Evolutionary conservation across 2,113 vertebrate genomes (phyloP).

Genomic region (Tetrao urogallus): DNA sequence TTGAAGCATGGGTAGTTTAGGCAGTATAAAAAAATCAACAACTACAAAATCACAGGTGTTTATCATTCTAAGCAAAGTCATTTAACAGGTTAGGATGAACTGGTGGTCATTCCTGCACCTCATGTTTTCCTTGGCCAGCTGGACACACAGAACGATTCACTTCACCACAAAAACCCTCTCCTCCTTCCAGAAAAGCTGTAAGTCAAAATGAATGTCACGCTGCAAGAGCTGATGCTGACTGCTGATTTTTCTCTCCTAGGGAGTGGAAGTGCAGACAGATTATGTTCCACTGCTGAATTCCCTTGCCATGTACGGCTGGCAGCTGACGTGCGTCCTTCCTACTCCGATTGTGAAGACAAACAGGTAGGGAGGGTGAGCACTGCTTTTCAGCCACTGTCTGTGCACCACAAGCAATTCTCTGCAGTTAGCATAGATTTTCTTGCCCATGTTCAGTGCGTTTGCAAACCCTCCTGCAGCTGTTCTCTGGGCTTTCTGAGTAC

Average conservation of each 20-base stretch:
- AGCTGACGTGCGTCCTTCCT: constrained; percentile 94
- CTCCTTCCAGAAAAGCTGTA: not conserved
- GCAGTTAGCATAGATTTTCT: not conserved
- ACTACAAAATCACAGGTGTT: not conserved
- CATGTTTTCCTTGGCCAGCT: not conserved
- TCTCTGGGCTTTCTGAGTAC: not conserved
- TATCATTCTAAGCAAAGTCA: not conserved
- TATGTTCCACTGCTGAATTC: constrained; percentile 95
- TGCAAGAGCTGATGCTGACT: constrained; percentile 16
- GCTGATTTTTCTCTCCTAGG: constrained; percentile 78
- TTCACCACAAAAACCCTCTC: not conserved
- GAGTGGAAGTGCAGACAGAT: constrained; percentile 91
- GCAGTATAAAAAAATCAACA: not conserved
- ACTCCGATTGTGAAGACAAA: constrained; percentile 93
- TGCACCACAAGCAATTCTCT: not conserved
- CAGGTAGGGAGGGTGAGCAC: constrained; percentile 80
- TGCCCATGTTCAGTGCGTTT: accelerated
- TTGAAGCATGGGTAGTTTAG: not conserved
- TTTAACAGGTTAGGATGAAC: not conserved
- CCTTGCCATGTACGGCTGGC: constrained; percentile 92
- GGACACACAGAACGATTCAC: not conserved
- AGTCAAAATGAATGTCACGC: not conserved
- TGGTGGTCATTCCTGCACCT: not conserved
- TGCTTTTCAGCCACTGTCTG: not conserved
- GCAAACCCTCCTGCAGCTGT: not conserved